Conservation (phyloP, 1,140 invertebrate genomes). For the Calliphora vicina region DNA sequence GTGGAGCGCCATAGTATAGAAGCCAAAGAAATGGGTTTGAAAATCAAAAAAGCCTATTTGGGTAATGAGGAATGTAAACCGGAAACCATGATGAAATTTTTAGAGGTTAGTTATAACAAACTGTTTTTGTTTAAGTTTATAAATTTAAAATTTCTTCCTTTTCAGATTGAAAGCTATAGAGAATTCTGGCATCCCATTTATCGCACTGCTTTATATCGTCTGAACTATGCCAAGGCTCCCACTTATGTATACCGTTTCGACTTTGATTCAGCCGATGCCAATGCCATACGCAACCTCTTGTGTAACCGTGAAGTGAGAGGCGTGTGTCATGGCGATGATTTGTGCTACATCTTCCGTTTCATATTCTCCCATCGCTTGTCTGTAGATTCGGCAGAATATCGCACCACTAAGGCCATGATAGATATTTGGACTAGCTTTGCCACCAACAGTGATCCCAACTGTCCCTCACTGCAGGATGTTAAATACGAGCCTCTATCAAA, state of each 20-base stretch:
- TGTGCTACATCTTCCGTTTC: slow-evolving; percentile 70
- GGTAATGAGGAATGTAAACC: slow-evolving; percentile 49
- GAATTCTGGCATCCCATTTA: slow-evolving; percentile 65
- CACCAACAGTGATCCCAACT: slow-evolving; percentile 59
- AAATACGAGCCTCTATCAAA: slow-evolving; percentile 57
- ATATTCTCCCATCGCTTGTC: slow-evolving; percentile 61
- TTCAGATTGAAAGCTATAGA: slow-evolving; percentile 54
- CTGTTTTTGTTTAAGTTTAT: not conserved
- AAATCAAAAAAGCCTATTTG: slow-evolving; percentile 52
- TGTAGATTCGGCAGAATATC: slow-evolving; percentile 50
- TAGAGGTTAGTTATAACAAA: slow-evolving; percentile 40
- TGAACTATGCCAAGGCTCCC: slow-evolving; percentile 51
- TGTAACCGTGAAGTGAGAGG: slow-evolving; percentile 62
- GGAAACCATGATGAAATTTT: slow-evolving; percentile 54
- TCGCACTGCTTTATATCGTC: slow-evolving; percentile 50
- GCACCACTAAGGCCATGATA: slow-evolving; percentile 63
- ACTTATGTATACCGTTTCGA: slow-evolving; percentile 65
- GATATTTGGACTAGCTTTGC: slow-evolving; percentile 65
- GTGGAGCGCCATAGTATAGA: slow-evolving; percentile 41
- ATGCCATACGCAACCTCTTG: slow-evolving; percentile 55
- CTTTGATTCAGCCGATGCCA: slow-evolving; percentile 56
- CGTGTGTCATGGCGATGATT: slow-evolving; percentile 71
- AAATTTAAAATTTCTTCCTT: not conserved
- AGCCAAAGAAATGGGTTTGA: slow-evolving; percentile 47
- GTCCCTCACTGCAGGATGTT: slow-evolving; percentile 44